A percentile compares a stretch with the other conserved stretches of the same genome.
Conservation (phyloP, 2,113 vertebrate genomes). For the Sialia sialis region DNA sequence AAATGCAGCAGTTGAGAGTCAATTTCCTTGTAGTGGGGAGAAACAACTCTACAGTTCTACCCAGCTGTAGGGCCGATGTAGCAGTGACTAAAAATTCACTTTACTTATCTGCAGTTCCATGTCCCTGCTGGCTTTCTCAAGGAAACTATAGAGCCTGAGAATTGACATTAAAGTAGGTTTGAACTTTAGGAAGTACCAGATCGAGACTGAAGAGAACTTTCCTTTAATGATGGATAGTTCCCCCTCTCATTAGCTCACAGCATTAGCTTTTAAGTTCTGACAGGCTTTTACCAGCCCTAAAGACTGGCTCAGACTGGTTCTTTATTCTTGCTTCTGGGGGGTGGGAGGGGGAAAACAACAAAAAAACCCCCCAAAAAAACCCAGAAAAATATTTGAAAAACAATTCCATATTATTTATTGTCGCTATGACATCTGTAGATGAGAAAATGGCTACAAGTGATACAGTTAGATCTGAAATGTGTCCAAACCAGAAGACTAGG, state of each 20-base stretch:
- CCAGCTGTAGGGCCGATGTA: accelerated
- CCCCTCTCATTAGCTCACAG: not conserved
- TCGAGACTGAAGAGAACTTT: not conserved
- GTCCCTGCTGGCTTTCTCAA: not conserved
- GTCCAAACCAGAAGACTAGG: not conserved
- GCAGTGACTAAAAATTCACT: not conserved
- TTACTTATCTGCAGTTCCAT: not conserved
- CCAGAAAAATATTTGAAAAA: not conserved
- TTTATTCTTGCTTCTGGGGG: not conserved
- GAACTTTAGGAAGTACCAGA: not conserved
- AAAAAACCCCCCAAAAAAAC: too few species aligned
- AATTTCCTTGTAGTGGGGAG: not conserved
- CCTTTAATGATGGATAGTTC: not conserved
- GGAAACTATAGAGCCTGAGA: not conserved
- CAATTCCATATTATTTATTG: not conserved
- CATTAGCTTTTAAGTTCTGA: not conserved
- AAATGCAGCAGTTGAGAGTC: not conserved
- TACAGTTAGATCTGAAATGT: not conserved
- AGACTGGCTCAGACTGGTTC: not conserved
- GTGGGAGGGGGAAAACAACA: not conserved
- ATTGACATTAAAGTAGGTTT: not conserved
- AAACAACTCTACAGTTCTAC: not conserved
- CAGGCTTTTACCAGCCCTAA: not conserved
- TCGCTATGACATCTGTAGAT: not conserved
- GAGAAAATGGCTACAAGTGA: not conserved